Evolutionary conservation across 23 tunicate genomes (phyloP).

Genomic region (Ciona savignyi): DNA sequence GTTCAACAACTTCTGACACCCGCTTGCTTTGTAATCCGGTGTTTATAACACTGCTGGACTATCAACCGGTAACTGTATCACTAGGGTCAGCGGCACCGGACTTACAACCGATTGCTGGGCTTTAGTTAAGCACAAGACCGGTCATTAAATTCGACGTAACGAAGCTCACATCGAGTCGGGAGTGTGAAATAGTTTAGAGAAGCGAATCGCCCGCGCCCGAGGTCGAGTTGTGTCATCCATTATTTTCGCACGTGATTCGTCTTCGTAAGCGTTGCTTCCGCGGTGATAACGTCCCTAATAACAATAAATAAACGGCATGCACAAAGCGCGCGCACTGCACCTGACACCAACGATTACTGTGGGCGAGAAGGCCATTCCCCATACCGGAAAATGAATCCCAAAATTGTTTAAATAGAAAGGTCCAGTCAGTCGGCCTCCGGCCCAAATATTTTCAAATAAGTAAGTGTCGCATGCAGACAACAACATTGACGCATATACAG

Average conservation of each 20-base stretch:
- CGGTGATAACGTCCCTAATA: slow-evolving; percentile 17
- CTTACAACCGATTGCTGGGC: not conserved
- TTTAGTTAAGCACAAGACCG: not conserved
- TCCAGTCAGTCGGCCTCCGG: not conserved
- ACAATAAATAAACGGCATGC: slow-evolving; percentile 21
- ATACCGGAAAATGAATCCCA: not conserved
- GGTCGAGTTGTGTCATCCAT: slow-evolving; percentile 9
- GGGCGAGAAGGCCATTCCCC: not conserved
- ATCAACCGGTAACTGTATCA: not conserved
- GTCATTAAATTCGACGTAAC: not conserved
- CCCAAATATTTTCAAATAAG: not conserved
- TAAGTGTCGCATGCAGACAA: no score
- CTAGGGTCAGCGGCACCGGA: not conserved
- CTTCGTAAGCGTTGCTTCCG: slow-evolving; percentile 15
- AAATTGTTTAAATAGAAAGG: not conserved
- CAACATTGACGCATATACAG: no score
- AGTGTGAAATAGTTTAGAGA: not conserved
- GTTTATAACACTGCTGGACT: not conserved
- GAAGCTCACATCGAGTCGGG: not conserved
- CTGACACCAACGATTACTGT: not conserved
- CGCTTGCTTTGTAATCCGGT: not conserved
- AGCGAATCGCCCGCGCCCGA: not conserved
- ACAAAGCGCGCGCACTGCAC: not conserved
- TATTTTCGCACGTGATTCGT: slow-evolving; percentile 14
- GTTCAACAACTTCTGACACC: slow-evolving; percentile 4